Conservation (phyloP, 1,140 invertebrate species). For the Procambarus virginalis region DNA sequence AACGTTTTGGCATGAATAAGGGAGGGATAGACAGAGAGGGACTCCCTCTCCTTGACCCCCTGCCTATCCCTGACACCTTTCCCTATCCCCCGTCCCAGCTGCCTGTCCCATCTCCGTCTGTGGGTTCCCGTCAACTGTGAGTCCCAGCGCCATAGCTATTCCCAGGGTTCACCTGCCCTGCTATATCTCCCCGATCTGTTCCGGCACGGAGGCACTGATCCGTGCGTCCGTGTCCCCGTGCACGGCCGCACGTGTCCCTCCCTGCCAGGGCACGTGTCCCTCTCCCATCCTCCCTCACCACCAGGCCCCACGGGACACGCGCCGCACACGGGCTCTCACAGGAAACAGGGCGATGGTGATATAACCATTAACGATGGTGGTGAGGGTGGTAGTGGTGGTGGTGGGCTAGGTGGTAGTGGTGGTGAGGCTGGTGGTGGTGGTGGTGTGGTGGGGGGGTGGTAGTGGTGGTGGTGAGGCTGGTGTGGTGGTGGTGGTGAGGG, state of each 20-base stretch:
- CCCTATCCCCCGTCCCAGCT: background rate
- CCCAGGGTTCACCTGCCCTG: background rate
- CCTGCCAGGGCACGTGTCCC: background rate
- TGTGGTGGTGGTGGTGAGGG: too few relatives aligned
- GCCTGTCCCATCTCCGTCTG: background rate
- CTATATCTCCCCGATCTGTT: background rate
- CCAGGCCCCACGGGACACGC: background rate
- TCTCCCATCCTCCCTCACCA: background rate
- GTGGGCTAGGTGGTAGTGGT: too few relatives aligned
- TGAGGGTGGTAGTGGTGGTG: too few relatives aligned
- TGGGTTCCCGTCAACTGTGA: background rate
- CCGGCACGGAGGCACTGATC: background rate
- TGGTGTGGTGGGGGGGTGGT: too few relatives aligned
- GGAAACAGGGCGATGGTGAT: background rate
- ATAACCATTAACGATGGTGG: background rate
- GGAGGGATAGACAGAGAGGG: too few relatives aligned
- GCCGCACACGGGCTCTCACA: background rate
- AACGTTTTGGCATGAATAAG: too few relatives aligned
- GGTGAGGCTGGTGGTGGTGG: too few relatives aligned
- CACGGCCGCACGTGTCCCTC: background rate
- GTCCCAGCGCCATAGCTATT: background rate
- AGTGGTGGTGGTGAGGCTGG: too few relatives aligned
- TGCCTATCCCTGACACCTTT: too few relatives aligned
- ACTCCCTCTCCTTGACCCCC: too few relatives aligned
- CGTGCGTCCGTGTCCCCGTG: background rate